Evolutionary conservation across 1,140 invertebrate genomes (phyloP).

Genomic region (Drosophila miranda): DNA sequence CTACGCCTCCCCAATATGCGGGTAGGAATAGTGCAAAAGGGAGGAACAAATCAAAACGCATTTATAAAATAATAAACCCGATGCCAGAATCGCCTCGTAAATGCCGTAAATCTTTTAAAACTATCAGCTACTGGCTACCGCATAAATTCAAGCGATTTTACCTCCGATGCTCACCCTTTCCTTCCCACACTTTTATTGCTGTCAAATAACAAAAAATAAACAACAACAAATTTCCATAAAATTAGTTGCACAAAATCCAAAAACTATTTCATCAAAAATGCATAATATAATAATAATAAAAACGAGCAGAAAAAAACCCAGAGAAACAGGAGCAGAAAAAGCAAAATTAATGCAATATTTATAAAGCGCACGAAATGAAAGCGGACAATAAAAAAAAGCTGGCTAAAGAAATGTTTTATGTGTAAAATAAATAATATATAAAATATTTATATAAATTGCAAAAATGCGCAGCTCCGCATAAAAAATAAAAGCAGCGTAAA

Average conservation of each 20-base stretch:
- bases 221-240: conserved; percentile 46
- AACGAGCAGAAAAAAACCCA: conserved; percentile 25
- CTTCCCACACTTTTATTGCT: conserved; percentile 1
- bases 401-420: conserved; percentile 56
- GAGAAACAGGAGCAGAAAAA: conserved; percentile 55
- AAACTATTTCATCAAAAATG: conserved; percentile 78
- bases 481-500: conserved; percentile 61
- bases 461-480: conserved; percentile 63
- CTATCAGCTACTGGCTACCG: conserved; percentile 46
- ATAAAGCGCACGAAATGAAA: conserved; percentile 62
- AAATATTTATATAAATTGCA: conserved; percentile 81
- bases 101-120: conserved; percentile 62
- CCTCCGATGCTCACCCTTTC: conserved; percentile 1
- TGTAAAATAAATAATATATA: conserved; percentile 79
- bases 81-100: conserved; percentile 40
- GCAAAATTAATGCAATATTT: conserved; percentile 77
- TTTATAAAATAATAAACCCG: conserved; percentile 59
- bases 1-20: too few species aligned
- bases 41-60: conserved; percentile 42
- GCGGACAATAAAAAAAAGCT: conserved; percentile 24
- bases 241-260: conserved; percentile 71
- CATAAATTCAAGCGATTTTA: conserved; percentile 49
- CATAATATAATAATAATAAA: conserved; percentile 65
- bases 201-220: conserved; percentile 25
- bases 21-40: background rate